Percentiles rank a stretch among this genome's conserved stretches.
phyloP scores from a whole-genome alignment of 2,113 vertebrate genomes.

The Vombatus ursinus region DNA sequence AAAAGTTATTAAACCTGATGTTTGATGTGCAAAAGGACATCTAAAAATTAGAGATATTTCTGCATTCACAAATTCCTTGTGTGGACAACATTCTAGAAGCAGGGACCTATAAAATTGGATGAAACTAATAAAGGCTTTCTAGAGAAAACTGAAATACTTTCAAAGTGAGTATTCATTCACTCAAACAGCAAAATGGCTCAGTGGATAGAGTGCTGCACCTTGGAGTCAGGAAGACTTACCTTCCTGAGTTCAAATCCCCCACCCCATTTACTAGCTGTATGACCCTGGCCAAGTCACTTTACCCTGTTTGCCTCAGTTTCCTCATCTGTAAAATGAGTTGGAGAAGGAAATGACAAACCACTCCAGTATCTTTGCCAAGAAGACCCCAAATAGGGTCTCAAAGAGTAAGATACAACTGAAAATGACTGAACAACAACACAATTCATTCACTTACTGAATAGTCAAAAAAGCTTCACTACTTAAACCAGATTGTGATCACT shows the following conservation, averaged over 20 bases:
- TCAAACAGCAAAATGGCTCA: background rate
- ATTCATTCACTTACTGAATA: background rate
- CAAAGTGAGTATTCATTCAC: background rate
- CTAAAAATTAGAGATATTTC: background rate
- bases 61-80: background rate
- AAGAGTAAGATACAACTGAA: too few species aligned
- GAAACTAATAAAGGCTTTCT: background rate
- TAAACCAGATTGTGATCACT: background rate
- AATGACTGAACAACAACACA: too few species aligned
- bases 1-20: background rate
- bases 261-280: background rate
- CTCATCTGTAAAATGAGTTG: too few species aligned
- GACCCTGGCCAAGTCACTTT: background rate
- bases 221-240: background rate
- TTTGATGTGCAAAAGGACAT: background rate
- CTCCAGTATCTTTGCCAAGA: too few species aligned
- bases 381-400: too few species aligned
- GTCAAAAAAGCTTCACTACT: background rate
- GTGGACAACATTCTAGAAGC: background rate
- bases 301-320: background rate
- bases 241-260: background rate
- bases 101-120: background rate
- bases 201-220: too few species aligned
- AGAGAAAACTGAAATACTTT: background rate
- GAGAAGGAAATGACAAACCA: too few species aligned